These are phyloP conservation scores for Drosophila atroscutellata DNA, from an alignment of 2,888 invertebrate species.

Conservation along the genomic window DNA sequence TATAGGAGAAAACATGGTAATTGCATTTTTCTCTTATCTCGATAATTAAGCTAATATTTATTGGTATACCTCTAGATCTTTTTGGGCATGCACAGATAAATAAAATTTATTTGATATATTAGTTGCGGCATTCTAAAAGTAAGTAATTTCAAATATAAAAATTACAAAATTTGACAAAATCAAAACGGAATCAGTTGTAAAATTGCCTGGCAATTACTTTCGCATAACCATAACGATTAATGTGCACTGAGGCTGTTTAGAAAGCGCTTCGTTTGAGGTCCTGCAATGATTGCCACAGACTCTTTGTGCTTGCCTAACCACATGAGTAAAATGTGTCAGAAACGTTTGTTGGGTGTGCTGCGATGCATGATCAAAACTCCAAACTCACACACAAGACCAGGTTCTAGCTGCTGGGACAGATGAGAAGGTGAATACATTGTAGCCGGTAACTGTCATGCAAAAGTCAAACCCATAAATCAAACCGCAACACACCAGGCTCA, in stretches of 20 bases:
- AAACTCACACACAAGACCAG: constrained; percentile 32
- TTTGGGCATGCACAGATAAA: background rate
- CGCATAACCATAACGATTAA: constrained; percentile 21
- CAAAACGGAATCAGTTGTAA: background rate
- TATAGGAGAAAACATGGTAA: background rate
- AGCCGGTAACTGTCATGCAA: constrained; percentile 42
- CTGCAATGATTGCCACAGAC: background rate
- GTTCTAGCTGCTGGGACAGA: constrained; percentile 20
- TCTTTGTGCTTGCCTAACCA: constrained; percentile 53
- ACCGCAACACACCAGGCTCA: constrained; percentile 59
- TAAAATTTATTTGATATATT: background rate
- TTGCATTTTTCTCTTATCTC: background rate
- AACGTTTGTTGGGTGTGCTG: constrained; percentile 61
- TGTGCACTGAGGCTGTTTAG: constrained; percentile 22
- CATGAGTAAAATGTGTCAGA: constrained; percentile 76
- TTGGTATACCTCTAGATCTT: background rate
- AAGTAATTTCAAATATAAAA: background rate
- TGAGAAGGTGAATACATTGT: constrained; percentile 4
- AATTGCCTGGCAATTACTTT: constrained; percentile 7
- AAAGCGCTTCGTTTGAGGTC: background rate
- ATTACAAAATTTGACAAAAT: background rate
- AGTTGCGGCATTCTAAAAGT: background rate
- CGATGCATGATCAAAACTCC: constrained; percentile 41
- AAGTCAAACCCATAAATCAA: constrained; percentile 69
- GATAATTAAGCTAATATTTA: background rate